phyloP scores from a whole-genome alignment of 2,113 vertebrate species.

The Macrotus californicus region DNA sequence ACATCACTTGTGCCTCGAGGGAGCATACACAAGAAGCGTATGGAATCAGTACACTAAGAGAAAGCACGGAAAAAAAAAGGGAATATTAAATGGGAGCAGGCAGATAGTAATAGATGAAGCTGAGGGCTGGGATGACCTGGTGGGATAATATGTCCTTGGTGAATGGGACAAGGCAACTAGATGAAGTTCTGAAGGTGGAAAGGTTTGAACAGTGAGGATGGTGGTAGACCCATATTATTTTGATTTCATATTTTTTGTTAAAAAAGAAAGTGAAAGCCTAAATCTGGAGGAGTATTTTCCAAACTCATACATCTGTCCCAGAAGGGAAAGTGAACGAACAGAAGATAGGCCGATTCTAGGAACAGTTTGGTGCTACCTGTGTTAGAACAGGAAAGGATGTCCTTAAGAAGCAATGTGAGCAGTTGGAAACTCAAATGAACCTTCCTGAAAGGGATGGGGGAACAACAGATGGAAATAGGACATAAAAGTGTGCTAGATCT shows the following conservation, averaged over 20 bases:
- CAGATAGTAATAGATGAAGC: background rate
- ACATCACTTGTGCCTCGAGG: background rate
- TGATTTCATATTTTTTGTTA: slow-evolving; percentile 4
- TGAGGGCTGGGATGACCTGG: background rate
- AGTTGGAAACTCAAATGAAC: background rate
- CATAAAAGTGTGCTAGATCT: background rate
- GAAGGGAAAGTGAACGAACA: background rate
- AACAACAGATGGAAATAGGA: background rate
- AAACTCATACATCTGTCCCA: background rate
- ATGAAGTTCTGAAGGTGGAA: background rate
- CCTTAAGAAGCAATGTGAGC: background rate
- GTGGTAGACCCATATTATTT: background rate
- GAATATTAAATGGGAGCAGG: background rate
- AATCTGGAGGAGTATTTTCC: background rate
- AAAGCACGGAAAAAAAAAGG: background rate
- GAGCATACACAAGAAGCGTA: background rate
- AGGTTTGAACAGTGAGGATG: background rate
- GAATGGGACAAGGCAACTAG: background rate
- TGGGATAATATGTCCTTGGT: background rate
- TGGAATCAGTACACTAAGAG: background rate
- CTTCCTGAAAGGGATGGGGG: background rate
- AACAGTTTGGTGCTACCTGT: background rate
- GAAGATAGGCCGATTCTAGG: background rate
- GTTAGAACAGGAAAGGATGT: background rate
- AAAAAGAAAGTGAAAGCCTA: background rate